These are phyloP conservation scores for Drepana arcuata DNA, from an alignment of 1,140 invertebrate species.

Conservation along the genomic window DNA sequence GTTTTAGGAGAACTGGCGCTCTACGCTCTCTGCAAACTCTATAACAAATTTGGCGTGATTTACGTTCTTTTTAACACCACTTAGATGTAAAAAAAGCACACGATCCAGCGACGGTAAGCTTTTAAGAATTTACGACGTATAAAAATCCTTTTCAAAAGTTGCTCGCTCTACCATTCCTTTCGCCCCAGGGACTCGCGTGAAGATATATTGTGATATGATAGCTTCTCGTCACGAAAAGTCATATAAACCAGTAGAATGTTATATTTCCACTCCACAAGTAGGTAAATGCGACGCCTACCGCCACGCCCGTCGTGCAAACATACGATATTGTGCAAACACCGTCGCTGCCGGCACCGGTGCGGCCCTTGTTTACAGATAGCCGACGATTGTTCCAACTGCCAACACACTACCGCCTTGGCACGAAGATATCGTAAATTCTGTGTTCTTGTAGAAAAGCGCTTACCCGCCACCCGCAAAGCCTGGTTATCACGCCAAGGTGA, in stretches of 20 bases:
- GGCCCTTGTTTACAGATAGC: slow-evolving; percentile 15
- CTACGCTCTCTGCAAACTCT: no score
- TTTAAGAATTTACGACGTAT: no score
- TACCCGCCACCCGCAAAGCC: neutral
- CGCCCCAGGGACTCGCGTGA: neutral
- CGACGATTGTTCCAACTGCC: slow-evolving; percentile 10
- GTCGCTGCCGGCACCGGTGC: neutral
- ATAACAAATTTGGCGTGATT: no score
- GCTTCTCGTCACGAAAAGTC: neutral
- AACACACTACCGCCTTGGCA: no score
- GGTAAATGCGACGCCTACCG: slow-evolving; percentile 20
- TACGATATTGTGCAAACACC: slow-evolving; percentile 5
- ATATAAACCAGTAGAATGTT: neutral
- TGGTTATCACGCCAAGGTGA: neutral
- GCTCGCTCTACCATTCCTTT: neutral
- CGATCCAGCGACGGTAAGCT: no score
- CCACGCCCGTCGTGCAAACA: slow-evolving; percentile 21
- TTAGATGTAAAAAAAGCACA: no score
- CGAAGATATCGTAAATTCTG: neutral
- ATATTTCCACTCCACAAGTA: neutral
- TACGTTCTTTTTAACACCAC: no score
- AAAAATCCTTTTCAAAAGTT: neutral
- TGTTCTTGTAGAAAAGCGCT: neutral
- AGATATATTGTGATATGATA: neutral
- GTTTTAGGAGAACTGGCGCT: no score